Conservation (phyloP, 2,797 vertebrate species). For the Silurus aristotelis region DNA sequence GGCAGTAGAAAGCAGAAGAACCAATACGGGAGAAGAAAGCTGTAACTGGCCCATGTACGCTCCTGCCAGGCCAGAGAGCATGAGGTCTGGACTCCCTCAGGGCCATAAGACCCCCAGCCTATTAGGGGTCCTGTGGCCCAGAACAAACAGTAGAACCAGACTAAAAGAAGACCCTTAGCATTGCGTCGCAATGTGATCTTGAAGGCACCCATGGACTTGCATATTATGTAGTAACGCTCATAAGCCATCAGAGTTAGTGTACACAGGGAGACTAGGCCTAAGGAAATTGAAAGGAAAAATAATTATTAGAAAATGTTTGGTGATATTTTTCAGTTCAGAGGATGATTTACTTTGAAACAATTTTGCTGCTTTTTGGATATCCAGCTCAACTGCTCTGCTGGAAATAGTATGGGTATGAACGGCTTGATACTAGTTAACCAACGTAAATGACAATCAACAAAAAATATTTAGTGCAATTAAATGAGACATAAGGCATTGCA, state of each 20-base stretch:
- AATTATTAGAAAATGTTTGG: background rate
- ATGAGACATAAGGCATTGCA: background rate
- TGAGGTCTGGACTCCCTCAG: conserved; percentile 71
- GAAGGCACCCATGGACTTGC: conserved; percentile 64
- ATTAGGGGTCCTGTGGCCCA: conserved; percentile 67
- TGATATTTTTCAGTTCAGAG: background rate
- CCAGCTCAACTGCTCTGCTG: background rate
- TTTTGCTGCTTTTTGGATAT: background rate
- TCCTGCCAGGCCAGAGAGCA: conserved; percentile 74
- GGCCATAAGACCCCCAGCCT: conserved; percentile 74
- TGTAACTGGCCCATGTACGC: conserved; percentile 72
- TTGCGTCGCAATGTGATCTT: conserved; percentile 66
- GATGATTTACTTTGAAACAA: background rate
- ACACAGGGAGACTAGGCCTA: conserved; percentile 75
- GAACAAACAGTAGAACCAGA: conserved; percentile 74
- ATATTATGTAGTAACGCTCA: conserved; percentile 73
- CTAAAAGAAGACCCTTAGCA: conserved; percentile 62
- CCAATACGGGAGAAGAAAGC: conserved; percentile 72
- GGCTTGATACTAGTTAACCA: background rate
- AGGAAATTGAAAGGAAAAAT: background rate
- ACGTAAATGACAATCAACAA: background rate
- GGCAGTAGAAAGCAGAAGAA: conserved; percentile 68
- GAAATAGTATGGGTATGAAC: background rate
- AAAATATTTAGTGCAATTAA: background rate
- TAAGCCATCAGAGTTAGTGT: conserved; percentile 74